Conservation (phyloP, 2,888 invertebrate species). For the Plagiodera versicolora region DNA sequence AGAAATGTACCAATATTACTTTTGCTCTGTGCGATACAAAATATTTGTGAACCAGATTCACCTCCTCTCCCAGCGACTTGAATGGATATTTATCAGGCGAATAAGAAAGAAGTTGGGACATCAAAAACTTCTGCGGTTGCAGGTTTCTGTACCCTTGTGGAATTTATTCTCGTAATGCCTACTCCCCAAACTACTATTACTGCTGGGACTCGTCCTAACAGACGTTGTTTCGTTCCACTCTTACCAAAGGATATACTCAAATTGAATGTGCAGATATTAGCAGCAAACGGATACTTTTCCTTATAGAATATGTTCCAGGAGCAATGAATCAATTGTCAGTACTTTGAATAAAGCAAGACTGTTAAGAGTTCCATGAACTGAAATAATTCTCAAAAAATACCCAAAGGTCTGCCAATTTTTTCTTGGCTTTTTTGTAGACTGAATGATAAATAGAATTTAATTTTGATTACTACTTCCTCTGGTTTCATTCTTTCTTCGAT, state of each 20-base stretch:
- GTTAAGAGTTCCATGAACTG: no score
- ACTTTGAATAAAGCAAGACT: no score
- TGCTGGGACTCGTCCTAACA: conserved; percentile 6
- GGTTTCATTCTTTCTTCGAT: no score
- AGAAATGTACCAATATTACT: background rate
- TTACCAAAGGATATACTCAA: conserved; percentile 3
- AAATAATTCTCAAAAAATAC: no score
- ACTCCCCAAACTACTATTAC: conserved; percentile 8
- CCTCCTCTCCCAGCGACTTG: background rate
- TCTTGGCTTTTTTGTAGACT: no score
- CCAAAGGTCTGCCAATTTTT: no score
- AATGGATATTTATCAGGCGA: conserved; percentile 10
- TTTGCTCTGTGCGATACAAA: background rate
- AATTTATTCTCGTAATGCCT: conserved; percentile 8
- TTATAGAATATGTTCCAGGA: no score
- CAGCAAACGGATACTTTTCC: background rate
- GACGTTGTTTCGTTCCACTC: conserved; percentile 2
- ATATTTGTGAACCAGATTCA: background rate
- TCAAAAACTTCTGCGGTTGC: conserved; percentile 4
- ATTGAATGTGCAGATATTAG: conserved; percentile 10
- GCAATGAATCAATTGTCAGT: no score
- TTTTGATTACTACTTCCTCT: no score
- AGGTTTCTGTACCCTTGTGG: conserved; percentile 3
- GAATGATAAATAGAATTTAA: no score
- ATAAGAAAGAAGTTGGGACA: conserved; percentile 11